phyloP scores from a whole-genome alignment of 2,113 vertebrate species.

The Eidolon helvum region DNA sequence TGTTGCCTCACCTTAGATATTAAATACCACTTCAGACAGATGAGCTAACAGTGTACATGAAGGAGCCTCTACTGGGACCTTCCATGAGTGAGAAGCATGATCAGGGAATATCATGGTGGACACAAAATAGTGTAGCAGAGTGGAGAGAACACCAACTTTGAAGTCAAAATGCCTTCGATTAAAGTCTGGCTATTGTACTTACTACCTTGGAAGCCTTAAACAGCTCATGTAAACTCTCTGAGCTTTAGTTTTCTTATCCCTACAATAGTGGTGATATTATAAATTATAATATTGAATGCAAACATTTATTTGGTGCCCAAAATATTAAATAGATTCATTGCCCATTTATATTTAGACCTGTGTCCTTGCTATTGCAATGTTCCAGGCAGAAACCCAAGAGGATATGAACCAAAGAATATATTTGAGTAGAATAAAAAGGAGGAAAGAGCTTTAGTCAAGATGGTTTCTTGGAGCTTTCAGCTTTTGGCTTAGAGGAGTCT shows the following conservation, averaged over 20 bases:
- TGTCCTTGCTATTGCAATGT: not conserved
- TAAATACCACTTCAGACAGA: slow-evolving; percentile 19
- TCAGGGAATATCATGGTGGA: not conserved
- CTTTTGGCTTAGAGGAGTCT: too few species aligned
- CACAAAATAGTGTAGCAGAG: not conserved
- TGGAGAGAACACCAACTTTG: not conserved
- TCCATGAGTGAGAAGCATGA: not conserved
- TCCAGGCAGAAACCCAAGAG: not conserved
- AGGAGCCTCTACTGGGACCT: not conserved
- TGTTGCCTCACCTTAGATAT: slow-evolving; percentile 23
- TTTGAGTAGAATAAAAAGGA: not conserved
- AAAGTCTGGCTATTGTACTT: not conserved
- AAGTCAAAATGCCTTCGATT: not conserved
- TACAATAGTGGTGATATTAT: not conserved
- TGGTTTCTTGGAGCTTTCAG: not conserved
- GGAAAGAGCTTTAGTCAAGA: not conserved
- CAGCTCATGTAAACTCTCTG: not conserved
- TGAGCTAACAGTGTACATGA: slow-evolving; percentile 29
- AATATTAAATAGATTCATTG: not conserved
- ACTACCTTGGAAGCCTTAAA: not conserved
- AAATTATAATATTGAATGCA: not conserved
- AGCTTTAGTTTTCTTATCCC: not conserved
- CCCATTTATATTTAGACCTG: not conserved
- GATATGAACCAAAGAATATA: not conserved
- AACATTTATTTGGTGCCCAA: not conserved